A percentile compares a stretch with the other conserved stretches of the same genome.
phyloP scores from a whole-genome alignment of 2,113 vertebrate species.

The Heliornis fulica region DNA sequence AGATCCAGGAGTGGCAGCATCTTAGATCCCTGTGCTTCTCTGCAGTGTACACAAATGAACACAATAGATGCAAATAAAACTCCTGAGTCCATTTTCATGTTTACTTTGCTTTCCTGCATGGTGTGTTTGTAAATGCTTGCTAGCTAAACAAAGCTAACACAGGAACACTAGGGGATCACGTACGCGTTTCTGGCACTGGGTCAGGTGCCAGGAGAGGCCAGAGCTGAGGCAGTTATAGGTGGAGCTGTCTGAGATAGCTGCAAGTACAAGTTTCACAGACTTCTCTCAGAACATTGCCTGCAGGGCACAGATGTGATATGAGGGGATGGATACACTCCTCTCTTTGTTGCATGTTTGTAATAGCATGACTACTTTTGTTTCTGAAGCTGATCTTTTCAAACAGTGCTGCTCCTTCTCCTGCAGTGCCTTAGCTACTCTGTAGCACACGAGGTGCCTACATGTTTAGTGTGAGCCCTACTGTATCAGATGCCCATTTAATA shows the following conservation, averaged over 20 bases:
- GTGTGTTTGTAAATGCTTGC: not conserved
- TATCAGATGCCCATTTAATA: not conserved
- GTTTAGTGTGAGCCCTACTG: not conserved
- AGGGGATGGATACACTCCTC: not conserved
- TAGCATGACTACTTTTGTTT: not conserved
- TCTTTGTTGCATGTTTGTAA: not conserved
- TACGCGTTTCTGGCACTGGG: not conserved
- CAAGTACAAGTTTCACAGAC: conserved; percentile 32
- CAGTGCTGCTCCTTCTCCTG: not conserved
- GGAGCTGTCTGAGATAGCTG: conserved; percentile 52
- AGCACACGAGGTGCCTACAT: accelerated
- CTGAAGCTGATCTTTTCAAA: not conserved
- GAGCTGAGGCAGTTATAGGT: not conserved
- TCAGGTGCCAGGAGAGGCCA: not conserved
- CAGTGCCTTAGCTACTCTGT: not conserved
- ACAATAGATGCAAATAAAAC: not conserved
- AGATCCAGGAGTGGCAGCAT: accelerated
- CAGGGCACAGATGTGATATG: conserved; percentile 31
- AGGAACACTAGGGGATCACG: not conserved
- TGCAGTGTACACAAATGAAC: accelerated
- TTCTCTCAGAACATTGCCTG: conserved; percentile 28
- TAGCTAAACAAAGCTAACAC: not conserved
- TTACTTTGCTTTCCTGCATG: not conserved
- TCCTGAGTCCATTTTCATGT: not conserved
- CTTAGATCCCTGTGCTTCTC: not conserved